Evolutionary conservation across 1,140 invertebrate genomes (phyloP), one percentile per base, ranked within the genome.

Genomic region (Zaprionus ornatus): DNA sequence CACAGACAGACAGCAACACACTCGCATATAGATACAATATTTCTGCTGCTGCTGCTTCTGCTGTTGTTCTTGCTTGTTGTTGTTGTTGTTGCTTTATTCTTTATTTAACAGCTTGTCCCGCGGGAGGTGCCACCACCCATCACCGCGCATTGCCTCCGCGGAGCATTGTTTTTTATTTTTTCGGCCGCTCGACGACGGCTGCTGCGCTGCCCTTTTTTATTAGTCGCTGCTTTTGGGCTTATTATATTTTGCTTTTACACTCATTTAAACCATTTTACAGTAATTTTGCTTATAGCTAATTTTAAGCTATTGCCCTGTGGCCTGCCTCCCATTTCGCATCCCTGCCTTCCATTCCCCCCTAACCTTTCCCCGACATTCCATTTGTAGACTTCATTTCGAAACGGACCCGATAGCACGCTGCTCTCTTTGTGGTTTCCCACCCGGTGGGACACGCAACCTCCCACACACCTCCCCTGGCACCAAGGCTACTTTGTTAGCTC

Each of bases 211-310:
- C 79, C 71, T 70, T 80, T 87, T 73, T 78, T 78, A 88, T 84
- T 79, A 84, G 68, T 78, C 69, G 64, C 79, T 74, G 81, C 73
- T 82, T 77, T 85, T 72, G 57, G 79, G 85, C 85, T 90, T 90
- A 90, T 90, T 90, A 90, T 82, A 77, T 90, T 85, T 86, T 88
- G 83, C 79, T 86, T 70, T 91, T 84, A 82, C 88, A 91, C 90
- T 85, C 84, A 81, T 91, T 91, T 91, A 86, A 91, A 84, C 79
- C 90, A 91, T 91, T 91, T 91, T 90, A 81, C 73, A 91, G 90
- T 86, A 85, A 91, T 91, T 91, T 91, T 91, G 88, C 82, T 91
- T 90, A 90, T 86, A 85, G 84, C 88, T 91, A 91, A 88, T 91
- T 91, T 91, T 84, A 88, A 88, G 85, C 85, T 81, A 84, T 88